These are phyloP conservation scores for Drosophila pseudoobscura DNA, from an alignment of 1,140 invertebrate species.

Conservation along the genomic window DNA sequence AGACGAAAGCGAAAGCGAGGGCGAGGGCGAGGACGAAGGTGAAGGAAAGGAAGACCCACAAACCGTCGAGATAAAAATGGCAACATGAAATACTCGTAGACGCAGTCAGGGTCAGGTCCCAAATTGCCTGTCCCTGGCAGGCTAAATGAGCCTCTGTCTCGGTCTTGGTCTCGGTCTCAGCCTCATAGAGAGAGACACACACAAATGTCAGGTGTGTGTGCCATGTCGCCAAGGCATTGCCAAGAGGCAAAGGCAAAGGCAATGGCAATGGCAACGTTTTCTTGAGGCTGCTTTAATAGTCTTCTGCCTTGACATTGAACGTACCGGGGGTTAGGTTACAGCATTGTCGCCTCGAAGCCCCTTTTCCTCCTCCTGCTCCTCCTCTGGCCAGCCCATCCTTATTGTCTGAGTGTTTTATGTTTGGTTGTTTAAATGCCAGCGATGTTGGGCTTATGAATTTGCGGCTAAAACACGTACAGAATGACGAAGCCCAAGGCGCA, in stretches of 20 bases:
- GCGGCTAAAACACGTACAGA: conserved; percentile 59
- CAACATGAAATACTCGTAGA: conserved; percentile 37
- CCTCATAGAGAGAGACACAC: conserved; percentile 26
- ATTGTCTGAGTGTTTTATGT: conserved; percentile 49
- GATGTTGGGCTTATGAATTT: conserved; percentile 59
- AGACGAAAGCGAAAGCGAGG: too few species aligned
- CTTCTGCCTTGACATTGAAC: conserved; percentile 68
- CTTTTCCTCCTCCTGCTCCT: background rate
- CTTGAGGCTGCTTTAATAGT: conserved; percentile 54
- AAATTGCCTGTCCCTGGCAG: conserved; percentile 59
- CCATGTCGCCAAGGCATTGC: conserved; percentile 1
- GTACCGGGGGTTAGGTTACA: conserved; percentile 51
- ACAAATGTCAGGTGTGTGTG: conserved; percentile 66
- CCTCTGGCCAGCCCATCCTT: background rate
- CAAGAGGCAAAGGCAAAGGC: conserved; percentile 24
- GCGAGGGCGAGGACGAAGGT: too few species aligned
- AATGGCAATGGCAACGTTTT: conserved; percentile 39
- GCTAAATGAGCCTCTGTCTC: conserved; percentile 36
- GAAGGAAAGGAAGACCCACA: conserved; percentile 26
- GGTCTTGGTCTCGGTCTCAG: conserved; percentile 3
- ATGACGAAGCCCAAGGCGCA: conserved; percentile 25
- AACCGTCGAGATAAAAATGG: conserved; percentile 55
- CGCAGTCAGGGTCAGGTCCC: conserved; percentile 49
- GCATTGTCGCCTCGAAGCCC: conserved; percentile 43
- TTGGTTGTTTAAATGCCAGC: conserved; percentile 64